phyloP scores from a whole-genome alignment of 2,797 vertebrate species.

The Oreochromis mossambicus region DNA sequence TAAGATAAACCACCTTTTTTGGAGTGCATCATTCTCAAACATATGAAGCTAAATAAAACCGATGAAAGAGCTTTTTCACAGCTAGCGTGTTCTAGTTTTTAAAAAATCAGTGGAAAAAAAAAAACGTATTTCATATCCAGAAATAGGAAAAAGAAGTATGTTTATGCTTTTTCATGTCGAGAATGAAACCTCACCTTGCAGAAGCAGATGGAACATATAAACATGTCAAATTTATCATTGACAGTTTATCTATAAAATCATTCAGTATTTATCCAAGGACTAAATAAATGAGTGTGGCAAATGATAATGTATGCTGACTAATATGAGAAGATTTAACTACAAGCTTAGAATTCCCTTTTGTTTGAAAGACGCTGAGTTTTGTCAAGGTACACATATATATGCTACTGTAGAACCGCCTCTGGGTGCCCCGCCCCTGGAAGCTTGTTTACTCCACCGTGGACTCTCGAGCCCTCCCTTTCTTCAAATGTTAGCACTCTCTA shows the following conservation, averaged over 20 bases:
- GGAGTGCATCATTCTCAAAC: neutral
- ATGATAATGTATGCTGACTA: neutral
- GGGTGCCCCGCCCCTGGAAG: neutral
- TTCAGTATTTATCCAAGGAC: neutral
- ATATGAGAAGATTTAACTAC: neutral
- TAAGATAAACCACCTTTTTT: neutral
- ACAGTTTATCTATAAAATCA: neutral
- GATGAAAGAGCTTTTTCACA: neutral
- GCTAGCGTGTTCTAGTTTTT: neutral
- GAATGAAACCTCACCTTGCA: neutral
- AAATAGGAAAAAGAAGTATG: neutral
- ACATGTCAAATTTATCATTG: neutral
- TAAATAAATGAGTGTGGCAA: neutral
- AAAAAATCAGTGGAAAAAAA: neutral
- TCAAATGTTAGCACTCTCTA: neutral
- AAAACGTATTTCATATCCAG: neutral
- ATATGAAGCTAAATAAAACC: neutral
- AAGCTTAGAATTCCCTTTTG: neutral
- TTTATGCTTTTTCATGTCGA: neutral
- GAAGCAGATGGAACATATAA: neutral
- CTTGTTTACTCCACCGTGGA: neutral
- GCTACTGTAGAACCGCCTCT: neutral
- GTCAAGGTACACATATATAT: neutral
- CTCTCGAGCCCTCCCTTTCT: neutral
- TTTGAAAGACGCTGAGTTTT: neutral